phyloP scores from a whole-genome alignment of 2,113 vertebrate species.

The Lophius piscatorius region DNA sequence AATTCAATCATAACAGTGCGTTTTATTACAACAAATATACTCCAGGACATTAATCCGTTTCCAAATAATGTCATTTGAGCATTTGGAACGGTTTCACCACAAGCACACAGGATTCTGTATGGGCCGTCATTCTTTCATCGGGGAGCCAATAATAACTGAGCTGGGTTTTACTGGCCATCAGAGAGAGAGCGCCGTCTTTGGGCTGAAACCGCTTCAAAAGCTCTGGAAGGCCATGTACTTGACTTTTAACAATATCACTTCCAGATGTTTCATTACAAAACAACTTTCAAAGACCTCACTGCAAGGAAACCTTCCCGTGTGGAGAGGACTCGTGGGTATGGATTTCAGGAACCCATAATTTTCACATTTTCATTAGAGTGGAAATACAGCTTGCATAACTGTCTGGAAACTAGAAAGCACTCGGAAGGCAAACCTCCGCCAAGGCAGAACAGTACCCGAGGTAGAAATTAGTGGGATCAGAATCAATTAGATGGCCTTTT shows the following conservation, averaged over 20 bases:
- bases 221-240: conserved; percentile 44
- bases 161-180: conserved; percentile 64
- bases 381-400: conserved; percentile 26
- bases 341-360: conserved; percentile 52
- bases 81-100: conserved; percentile 66
- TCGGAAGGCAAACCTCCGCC: no score
- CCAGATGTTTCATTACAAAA: conserved; percentile 78
- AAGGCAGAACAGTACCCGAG: no score
- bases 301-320: conserved; percentile 51
- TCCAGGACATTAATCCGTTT: conserved; percentile 66
- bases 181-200: conserved; percentile 63
- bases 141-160: conserved; percentile 71
- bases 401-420: no score
- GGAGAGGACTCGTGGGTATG: conserved; percentile 37
- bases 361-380: conserved; percentile 51
- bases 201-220: conserved; percentile 71
- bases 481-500: no score
- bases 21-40: conserved; percentile 67
- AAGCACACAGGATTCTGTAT: conserved; percentile 54
- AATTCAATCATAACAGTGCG: conserved; percentile 64
- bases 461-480: no score
- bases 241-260: conserved; percentile 71
- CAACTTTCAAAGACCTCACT: conserved; percentile 58
- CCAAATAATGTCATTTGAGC: conserved; percentile 67
- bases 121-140: conserved; percentile 63